Conservation (phyloP, 2,888 invertebrate species). For the Bugulina stolonifera region DNA sequence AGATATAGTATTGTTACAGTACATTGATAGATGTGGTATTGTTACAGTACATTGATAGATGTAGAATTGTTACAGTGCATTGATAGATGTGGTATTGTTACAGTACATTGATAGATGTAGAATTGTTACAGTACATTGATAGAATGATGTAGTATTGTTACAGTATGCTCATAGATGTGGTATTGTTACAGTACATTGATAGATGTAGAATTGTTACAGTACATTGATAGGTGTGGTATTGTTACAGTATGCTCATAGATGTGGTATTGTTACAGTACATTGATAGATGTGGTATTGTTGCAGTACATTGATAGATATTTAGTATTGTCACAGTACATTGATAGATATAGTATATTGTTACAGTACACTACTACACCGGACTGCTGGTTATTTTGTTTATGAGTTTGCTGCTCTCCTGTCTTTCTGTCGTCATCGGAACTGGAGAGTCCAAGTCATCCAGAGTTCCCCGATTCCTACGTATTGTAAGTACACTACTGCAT, state of each 20-base stretch:
- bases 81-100: background rate
- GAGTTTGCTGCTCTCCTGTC: constrained; percentile 22
- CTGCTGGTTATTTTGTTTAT: constrained; percentile 10
- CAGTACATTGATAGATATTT: too few relatives aligned
- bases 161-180: background rate
- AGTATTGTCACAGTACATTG: too few relatives aligned
- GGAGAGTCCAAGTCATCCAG: constrained; percentile 16
- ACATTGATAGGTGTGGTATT: background rate
- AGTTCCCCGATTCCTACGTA: constrained; percentile 23
- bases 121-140: background rate
- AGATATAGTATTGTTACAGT: background rate
- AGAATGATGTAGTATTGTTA: background rate
- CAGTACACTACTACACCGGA: constrained; percentile 25
- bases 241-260: background rate
- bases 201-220: background rate
- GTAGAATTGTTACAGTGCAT: background rate
- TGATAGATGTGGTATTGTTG: background rate
- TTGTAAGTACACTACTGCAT: constrained; percentile 19
- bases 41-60: background rate
- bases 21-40: background rate
- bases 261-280: background rate
- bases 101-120: background rate
- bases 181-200: background rate
- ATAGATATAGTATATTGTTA: background rate
- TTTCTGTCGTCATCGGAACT: constrained; percentile 9